Evolutionary conservation across 2,888 invertebrate genomes (phyloP).

Genomic region (Phasia obesa): DNA sequence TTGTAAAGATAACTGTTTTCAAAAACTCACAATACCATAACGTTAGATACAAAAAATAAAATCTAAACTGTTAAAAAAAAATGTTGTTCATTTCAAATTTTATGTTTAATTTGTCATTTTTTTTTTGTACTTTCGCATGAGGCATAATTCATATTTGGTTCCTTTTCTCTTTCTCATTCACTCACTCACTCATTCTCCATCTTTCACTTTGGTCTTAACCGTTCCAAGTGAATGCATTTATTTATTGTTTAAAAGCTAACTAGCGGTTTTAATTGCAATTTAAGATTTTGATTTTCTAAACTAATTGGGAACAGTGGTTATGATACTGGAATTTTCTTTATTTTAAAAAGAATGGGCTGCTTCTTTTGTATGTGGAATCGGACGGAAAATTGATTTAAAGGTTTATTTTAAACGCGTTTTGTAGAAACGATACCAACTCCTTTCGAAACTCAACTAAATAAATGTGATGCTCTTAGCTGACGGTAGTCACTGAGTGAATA

Average conservation of each 20-base stretch:
- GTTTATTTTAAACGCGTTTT: too few relatives aligned
- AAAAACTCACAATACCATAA: conserved; percentile 57
- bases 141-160: conserved; percentile 26
- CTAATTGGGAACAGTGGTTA: conserved; percentile 40
- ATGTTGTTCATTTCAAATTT: conserved; percentile 26
- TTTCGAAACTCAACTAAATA: too few relatives aligned
- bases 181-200: not conserved
- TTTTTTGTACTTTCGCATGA: conserved; percentile 33
- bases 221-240: conserved; percentile 64
- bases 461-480: too few relatives aligned
- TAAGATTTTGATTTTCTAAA: conserved; percentile 51
- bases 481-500: too few relatives aligned
- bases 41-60: conserved; percentile 18
- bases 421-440: too few relatives aligned
- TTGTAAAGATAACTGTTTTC: conserved; percentile 29
- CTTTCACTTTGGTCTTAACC: conserved; percentile 38
- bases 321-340: not conserved
- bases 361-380: not conserved
- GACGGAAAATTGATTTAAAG: too few relatives aligned
- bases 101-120: conserved; percentile 31
- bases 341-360: conserved; percentile 8
- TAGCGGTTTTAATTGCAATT: conserved; percentile 66
- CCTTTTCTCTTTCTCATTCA: conserved; percentile 26
- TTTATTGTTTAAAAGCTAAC: conserved; percentile 45
- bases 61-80: conserved; percentile 4